phyloP scores from a whole-genome alignment of 2,797 vertebrate genomes.

The Coranthus polyacanthus region DNA sequence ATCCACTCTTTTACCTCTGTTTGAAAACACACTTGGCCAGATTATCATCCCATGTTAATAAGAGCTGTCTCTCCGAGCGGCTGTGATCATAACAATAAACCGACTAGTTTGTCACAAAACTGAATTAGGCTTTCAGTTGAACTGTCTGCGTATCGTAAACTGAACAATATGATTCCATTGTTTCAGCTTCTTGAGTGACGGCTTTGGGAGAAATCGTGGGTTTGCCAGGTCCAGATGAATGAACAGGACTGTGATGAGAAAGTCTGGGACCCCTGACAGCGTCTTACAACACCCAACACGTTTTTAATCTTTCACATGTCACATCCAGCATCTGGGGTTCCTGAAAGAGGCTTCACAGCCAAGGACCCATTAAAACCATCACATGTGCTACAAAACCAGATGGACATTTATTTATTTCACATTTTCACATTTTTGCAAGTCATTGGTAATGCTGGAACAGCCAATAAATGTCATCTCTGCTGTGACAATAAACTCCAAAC shows the following conservation, averaged over 20 bases:
- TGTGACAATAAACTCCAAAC: constrained; percentile 20
- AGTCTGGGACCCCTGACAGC: constrained; percentile 38
- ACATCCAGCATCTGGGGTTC: constrained; percentile 29
- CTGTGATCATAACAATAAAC: too few relatives aligned
- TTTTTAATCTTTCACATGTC: constrained; percentile 42
- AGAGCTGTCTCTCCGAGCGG: too few relatives aligned
- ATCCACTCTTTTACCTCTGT: too few relatives aligned
- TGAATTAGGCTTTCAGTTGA: not conserved
- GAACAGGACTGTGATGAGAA: constrained; percentile 17
- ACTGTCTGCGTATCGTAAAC: not conserved
- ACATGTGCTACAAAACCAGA: constrained; percentile 50
- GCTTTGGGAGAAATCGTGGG: constrained; percentile 12
- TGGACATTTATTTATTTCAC: constrained; percentile 24
- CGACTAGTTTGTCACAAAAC: not conserved
- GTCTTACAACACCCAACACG: constrained; percentile 30
- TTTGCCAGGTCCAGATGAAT: constrained; percentile 36
- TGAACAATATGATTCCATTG: not conserved
- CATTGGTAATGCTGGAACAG: constrained; percentile 9
- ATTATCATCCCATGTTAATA: too few relatives aligned
- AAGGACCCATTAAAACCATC: constrained; percentile 14
- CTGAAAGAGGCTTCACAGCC: constrained; percentile 24
- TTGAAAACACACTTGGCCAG: too few relatives aligned
- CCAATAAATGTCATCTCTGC: constrained; percentile 21
- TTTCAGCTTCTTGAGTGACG: not conserved
- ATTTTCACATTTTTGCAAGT: constrained; percentile 26